These are phyloP conservation scores for Odontomyia ornata DNA, from an alignment of 2,888 invertebrate genomes.

Conservation along the genomic window DNA sequence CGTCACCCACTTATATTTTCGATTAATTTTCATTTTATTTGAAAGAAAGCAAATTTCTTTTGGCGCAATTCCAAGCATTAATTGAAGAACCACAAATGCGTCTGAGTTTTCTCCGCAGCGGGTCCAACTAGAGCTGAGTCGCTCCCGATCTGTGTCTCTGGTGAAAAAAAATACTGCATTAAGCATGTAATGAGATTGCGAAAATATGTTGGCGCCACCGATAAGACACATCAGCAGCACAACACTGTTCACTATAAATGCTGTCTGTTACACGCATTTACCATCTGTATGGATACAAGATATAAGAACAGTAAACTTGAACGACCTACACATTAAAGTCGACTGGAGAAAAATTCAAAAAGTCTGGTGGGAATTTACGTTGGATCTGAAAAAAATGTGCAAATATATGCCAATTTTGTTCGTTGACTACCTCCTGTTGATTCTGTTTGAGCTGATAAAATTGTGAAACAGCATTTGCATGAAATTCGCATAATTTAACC, in stretches of 20 bases:
- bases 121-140: too few relatives aligned
- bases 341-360: too few relatives aligned
- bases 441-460: background rate
- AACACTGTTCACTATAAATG: background rate
- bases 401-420: slow-evolving; percentile 7
- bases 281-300: background rate
- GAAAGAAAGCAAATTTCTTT: too few relatives aligned
- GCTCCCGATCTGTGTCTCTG: background rate
- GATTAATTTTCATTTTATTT: too few relatives aligned
- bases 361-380: background rate
- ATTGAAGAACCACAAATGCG: too few relatives aligned
- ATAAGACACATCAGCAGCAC: slow-evolving; percentile 6
- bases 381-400: background rate
- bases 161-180: background rate
- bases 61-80: too few relatives aligned
- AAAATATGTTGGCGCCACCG: slow-evolving; percentile 24
- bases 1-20: too few relatives aligned
- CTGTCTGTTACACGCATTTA: background rate
- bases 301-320: background rate
- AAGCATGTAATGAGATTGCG: background rate
- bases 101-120: too few relatives aligned
- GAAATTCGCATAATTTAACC: background rate
- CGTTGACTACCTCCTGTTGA: background rate
- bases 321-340: background rate
- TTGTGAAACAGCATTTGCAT: background rate